These are phyloP conservation scores for Acrocera orbiculus DNA, from an alignment of 2,888 invertebrate genomes.

Conservation along the genomic window DNA sequence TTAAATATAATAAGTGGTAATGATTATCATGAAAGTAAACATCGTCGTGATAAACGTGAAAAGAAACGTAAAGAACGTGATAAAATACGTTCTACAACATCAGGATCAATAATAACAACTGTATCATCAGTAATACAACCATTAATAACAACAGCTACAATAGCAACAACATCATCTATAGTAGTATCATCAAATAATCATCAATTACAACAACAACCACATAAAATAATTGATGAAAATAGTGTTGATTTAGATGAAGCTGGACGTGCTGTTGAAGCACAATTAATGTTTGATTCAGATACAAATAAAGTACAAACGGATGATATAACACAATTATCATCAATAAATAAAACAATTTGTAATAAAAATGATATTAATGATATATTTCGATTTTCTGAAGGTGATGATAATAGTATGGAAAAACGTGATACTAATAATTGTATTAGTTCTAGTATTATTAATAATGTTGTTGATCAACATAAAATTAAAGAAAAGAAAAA, in stretches of 20 bases:
- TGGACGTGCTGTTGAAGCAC: conserved; percentile 65
- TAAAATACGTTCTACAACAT: conserved; percentile 25
- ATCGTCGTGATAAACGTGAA: conserved; percentile 37
- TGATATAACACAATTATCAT: conserved; percentile 22
- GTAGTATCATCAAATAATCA: conserved; percentile 8
- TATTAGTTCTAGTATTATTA: too few species aligned
- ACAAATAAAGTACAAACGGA: conserved; percentile 31
- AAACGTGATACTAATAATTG: too few species aligned
- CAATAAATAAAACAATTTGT: conserved; percentile 25
- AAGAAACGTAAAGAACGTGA: conserved; percentile 45
- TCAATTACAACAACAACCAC: conserved; percentile 10
- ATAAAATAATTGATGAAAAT: conserved; percentile 56
- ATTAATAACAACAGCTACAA: conserved; percentile 7
- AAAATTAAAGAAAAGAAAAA: conserved; percentile 64
- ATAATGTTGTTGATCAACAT: too few species aligned
- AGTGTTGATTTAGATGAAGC: conserved; percentile 67
- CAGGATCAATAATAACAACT: too few species aligned
- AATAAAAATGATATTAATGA: conserved; percentile 33
- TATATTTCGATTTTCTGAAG: conserved; percentile 42
- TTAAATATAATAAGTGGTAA: conserved; percentile 23
- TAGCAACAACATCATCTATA: conserved; percentile 5
- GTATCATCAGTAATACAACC: conserved; percentile 14
- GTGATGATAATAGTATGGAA: conserved; percentile 37
- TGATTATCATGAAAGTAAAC: too few species aligned
- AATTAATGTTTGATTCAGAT: conserved; percentile 51